phyloP scores from a whole-genome alignment of 2,113 vertebrate species.

The Hypanus sabinus region DNA sequence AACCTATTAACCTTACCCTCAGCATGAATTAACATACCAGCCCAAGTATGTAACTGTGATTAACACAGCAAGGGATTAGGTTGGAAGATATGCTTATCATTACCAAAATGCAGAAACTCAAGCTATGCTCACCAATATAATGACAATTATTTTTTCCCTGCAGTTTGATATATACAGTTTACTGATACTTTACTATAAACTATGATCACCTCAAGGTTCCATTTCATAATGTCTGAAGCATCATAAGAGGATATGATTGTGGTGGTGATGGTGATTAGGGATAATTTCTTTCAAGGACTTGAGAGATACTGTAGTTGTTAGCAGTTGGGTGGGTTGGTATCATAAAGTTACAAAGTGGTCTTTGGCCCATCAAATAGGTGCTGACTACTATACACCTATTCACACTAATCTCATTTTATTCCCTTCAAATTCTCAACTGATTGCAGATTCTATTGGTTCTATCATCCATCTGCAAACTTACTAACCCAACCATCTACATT shows the following conservation, averaged over 20 bases:
- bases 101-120: neutral
- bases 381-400: no score
- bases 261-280: no score
- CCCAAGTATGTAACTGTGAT: slow-evolving; percentile 2
- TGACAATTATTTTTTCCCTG: neutral
- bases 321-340: no score
- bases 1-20: slow-evolving; percentile 28
- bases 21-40: slow-evolving; percentile 13
- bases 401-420: no score
- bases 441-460: no score
- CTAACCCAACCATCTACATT: no score
- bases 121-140: neutral
- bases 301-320: no score
- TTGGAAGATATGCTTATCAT: slow-evolving; percentile 15
- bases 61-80: neutral
- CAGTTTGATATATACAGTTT: neutral
- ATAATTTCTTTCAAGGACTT: neutral
- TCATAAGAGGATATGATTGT: neutral
- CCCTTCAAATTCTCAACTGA: no score
- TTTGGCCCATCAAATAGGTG: no score
- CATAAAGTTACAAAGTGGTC: no score
- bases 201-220: neutral
- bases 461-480: no score
- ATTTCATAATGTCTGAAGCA: neutral
- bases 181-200: neutral